phyloP scores from a whole-genome alignment of 2,888 invertebrate genomes.

The Palloptera scutellata region DNA sequence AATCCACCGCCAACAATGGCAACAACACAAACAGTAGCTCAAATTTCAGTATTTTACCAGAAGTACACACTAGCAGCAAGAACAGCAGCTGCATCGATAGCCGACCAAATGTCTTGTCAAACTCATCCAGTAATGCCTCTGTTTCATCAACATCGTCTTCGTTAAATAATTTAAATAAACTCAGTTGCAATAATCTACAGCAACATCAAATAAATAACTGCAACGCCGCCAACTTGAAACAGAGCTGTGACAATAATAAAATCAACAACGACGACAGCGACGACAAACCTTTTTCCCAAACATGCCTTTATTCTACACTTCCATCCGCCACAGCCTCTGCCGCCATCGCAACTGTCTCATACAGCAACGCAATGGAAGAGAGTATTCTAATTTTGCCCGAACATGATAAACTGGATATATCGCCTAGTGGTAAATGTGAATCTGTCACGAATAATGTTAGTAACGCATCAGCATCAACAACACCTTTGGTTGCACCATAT shows the following conservation, averaged over 20 bases:
- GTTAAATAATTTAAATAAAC: slow-evolving; percentile 23
- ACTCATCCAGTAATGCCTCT: slow-evolving; percentile 30
- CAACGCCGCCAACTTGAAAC: slow-evolving; percentile 37
- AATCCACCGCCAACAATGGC: slow-evolving; percentile 23
- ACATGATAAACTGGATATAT: slow-evolving; percentile 56
- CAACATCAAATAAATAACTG: slow-evolving; percentile 12
- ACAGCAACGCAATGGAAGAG: slow-evolving; percentile 50
- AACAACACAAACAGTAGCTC: slow-evolving; percentile 25
- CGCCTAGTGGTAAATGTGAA: slow-evolving; percentile 53
- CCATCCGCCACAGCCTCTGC: slow-evolving; percentile 1
- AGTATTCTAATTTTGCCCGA: slow-evolving; percentile 58
- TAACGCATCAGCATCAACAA: slow-evolving; percentile 31
- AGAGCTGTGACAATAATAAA: slow-evolving; percentile 35
- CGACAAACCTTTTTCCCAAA: slow-evolving; percentile 1
- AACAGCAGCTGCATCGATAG: slow-evolving; percentile 23
- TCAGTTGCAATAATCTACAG: slow-evolving; percentile 20
- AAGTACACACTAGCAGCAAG: slow-evolving; percentile 51
- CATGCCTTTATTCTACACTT: background rate
- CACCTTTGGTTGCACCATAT: slow-evolving; percentile 6
- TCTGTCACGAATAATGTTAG: slow-evolving; percentile 42
- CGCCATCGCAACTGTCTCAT: slow-evolving; percentile 6
- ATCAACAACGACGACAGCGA: slow-evolving; percentile 11
- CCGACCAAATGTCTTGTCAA: slow-evolving; percentile 46
- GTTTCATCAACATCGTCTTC: slow-evolving; percentile 26
- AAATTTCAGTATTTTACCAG: slow-evolving; percentile 57